Percentiles rank a stretch among this genome's conserved stretches.
These are phyloP conservation scores for Esox niger DNA, from an alignment of 2,113 vertebrate genomes.

Conservation along the genomic window DNA sequence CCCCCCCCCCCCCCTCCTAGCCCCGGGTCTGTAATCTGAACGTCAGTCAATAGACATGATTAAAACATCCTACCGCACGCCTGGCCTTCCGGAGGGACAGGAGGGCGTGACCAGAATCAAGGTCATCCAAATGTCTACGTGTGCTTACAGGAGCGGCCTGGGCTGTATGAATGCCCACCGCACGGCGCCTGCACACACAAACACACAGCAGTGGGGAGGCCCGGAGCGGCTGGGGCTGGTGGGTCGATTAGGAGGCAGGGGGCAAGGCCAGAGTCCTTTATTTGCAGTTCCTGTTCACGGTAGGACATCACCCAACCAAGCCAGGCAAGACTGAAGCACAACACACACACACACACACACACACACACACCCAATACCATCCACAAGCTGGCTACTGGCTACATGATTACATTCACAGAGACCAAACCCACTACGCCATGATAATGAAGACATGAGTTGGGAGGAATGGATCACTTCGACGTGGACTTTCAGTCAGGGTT, in stretches of 20 bases:
- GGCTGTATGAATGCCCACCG: not conserved
- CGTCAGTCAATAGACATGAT: conserved; percentile 38
- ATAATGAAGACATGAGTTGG: no score
- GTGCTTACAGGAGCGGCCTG: not conserved
- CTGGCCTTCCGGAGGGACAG: conserved; percentile 1
- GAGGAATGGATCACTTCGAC: no score
- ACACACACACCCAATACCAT: not conserved
- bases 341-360: not conserved
- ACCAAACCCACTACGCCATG: not conserved
- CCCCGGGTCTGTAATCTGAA: conserved; percentile 24
- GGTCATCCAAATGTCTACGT: conserved; percentile 41
- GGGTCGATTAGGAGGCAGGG: conserved; percentile 24
- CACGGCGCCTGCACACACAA: not conserved
- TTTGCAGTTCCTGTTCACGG: conserved; percentile 35
- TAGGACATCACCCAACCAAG: conserved; percentile 24
- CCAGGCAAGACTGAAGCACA: not conserved
- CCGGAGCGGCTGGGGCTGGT: not conserved
- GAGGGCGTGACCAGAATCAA: conserved; percentile 17
- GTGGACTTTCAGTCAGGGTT: no score
- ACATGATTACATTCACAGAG: not conserved
- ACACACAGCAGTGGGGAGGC: conserved; percentile 12
- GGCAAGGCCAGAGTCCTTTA: conserved; percentile 25
- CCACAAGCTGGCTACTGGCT: not conserved
- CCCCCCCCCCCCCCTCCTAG: not conserved
- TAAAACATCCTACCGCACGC: conserved; percentile 40